Conservation (phyloP, 2,113 vertebrate genomes). For the Urocynchramus pylzowi region DNA sequence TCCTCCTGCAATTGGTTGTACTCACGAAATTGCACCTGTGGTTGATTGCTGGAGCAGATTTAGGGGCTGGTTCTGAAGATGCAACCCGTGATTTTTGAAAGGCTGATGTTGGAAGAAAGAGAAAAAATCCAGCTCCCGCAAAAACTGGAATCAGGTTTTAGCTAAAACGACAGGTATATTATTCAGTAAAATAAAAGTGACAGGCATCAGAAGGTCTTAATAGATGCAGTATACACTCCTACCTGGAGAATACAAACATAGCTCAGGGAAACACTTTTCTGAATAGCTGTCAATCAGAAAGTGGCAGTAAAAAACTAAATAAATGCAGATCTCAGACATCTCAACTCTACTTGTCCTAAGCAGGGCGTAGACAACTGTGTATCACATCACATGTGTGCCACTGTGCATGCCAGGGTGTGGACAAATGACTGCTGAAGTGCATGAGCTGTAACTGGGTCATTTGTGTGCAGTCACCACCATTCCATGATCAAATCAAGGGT, state of each 20-base stretch:
- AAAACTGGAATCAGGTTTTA: neutral
- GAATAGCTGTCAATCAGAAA: conserved; percentile 37
- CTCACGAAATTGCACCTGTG: conserved; percentile 43
- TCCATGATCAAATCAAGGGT: neutral
- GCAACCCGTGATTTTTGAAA: conserved; percentile 14
- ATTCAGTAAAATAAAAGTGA: conserved; percentile 54
- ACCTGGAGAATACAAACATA: neutral
- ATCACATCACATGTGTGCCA: neutral
- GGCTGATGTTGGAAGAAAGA: neutral
- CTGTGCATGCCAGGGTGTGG: neutral
- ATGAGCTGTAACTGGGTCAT: neutral
- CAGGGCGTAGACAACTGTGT: neutral
- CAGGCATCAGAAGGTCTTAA: conserved; percentile 38
- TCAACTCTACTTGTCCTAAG: neutral
- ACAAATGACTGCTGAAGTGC: neutral
- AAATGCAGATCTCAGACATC: neutral
- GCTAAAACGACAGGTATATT: conserved; percentile 24
- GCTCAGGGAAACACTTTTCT: neutral
- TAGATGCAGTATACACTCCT: neutral
- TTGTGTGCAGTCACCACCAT: neutral
- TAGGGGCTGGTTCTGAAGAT: conserved; percentile 22
- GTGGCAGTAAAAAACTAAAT: neutral
- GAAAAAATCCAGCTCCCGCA: neutral
- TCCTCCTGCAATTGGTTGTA: conserved; percentile 40
- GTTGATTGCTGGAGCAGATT: conserved; percentile 44